These are phyloP conservation scores for Pycnomerus fuliginosus DNA, from an alignment of 2,888 invertebrate species.

Conservation along the genomic window DNA sequence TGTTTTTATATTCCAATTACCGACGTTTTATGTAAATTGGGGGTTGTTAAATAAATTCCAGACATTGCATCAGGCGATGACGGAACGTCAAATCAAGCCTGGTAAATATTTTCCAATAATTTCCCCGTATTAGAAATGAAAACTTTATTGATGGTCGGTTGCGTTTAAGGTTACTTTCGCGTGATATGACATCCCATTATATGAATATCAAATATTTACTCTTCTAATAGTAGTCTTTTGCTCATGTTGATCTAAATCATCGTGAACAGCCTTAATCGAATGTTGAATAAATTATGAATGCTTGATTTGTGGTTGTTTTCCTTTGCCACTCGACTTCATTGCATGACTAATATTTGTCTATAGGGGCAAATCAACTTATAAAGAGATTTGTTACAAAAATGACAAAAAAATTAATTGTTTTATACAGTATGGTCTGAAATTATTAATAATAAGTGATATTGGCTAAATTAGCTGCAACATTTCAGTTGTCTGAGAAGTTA, in stretches of 20 bases:
- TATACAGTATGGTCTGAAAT: no score
- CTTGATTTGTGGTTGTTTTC: conserved; percentile 43
- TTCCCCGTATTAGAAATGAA: conserved; percentile 21
- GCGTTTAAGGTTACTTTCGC: conserved; percentile 44
- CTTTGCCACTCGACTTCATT: conserved; percentile 5
- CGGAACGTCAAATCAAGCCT: no score
- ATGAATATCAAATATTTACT: conserved; percentile 47
- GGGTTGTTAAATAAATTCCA: no score
- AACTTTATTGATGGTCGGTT: conserved; percentile 23
- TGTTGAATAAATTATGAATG: conserved; percentile 44
- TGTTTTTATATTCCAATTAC: no score
- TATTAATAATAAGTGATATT: no score
- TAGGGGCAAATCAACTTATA: conserved; percentile 12
- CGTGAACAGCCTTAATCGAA: conserved; percentile 47
- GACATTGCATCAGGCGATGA: no score
- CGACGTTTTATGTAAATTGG: no score
- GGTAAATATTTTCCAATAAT: conserved; percentile 10
- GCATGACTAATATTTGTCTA: conserved; percentile 11
- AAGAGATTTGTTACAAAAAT: conserved; percentile 7
- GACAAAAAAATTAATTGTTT: no score
- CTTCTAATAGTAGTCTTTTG: conserved; percentile 48
- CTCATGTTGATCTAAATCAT: conserved; percentile 48
- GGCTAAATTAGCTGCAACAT: no score
- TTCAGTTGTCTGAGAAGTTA: no score
- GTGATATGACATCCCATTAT: conserved; percentile 50